Evolutionary conservation across 1,140 invertebrate genomes (phyloP), one percentile per base, ranked within the genome.

Genomic region (Pogonomyrmex californicus): DNA sequence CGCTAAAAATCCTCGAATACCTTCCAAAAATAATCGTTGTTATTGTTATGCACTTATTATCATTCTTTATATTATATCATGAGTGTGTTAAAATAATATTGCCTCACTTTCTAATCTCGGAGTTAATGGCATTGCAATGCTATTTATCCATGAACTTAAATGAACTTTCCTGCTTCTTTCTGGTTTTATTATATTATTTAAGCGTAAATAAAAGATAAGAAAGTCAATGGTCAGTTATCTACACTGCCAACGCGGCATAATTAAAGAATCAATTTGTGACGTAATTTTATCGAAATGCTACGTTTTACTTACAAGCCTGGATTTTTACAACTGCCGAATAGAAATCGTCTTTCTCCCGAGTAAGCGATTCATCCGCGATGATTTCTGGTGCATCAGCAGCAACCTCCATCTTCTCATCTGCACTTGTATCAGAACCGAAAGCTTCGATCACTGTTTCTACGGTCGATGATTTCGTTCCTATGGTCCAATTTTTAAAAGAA

Each of bases 1-100:
- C 17, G 90, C 88, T 47, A 94, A 76, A 87, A 93, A 94, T 54
- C 93, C 93, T 75, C 93, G 91, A 10, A 93, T 71, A 70, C 91
- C 93, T 94, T 83, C 30, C 17, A 54, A 60, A 23, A 83, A 75
- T 49, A 0, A 73, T 30, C 14, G 47, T 62, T 1, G 1, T 83
- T 49, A 83, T 14, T 23, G 23, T 75, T 38, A 36, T 54, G 30
- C n/a, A 12, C 0, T 47, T 60, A 66, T 79, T 3, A 73, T 51
- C 7, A 23, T 23, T 23, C 23, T 23, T 23, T 23, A 23, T 23
- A 23, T 68, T 47, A n/a, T 9, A 5, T 71, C 0, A 60, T 23
- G 4, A 36, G 9, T 58, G 1, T 23, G 10, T 82, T 1, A 47
- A 33, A 58, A 56, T 71, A 81, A 44, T 6, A 62, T 71, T 82